These are phyloP conservation scores for Chironomus tepperi DNA, from an alignment of 1,140 invertebrate genomes.

Conservation along the genomic window DNA sequence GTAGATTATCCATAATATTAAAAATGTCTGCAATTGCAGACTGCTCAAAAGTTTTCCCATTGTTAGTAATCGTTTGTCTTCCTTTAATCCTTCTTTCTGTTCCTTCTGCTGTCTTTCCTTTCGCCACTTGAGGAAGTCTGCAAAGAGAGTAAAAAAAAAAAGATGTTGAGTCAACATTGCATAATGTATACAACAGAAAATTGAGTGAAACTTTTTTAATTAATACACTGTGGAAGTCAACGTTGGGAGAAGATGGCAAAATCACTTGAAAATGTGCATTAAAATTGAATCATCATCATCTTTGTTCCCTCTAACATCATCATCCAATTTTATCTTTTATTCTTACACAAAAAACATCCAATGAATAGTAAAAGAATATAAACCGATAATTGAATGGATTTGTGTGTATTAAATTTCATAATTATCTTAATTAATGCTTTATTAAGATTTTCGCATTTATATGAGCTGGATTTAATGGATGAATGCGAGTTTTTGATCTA, in stretches of 20 bases:
- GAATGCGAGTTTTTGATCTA: too few species aligned
- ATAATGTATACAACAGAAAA: background rate
- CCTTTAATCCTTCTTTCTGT: background rate
- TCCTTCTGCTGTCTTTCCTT: background rate
- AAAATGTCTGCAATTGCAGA: slow-evolving; percentile 18
- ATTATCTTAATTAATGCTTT: too few species aligned
- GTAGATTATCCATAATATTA: slow-evolving; percentile 17
- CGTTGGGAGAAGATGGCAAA: background rate
- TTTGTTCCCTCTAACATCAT: too few species aligned
- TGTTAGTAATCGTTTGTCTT: background rate
- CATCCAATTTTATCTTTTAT: too few species aligned
- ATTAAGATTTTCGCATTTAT: too few species aligned
- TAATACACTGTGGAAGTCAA: background rate
- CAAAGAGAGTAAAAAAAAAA: background rate
- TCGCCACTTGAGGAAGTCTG: background rate
- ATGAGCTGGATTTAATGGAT: too few species aligned
- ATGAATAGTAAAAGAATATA: too few species aligned
- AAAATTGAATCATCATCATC: background rate
- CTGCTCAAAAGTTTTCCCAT: background rate
- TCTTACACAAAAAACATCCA: too few species aligned
- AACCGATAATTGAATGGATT: too few species aligned
- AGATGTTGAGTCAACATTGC: background rate
- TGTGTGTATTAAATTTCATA: too few species aligned
- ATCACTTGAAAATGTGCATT: slow-evolving; percentile 1
- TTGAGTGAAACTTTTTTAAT: background rate